A percentile compares a stretch with the other conserved stretches of the same genome.
Conservation (phyloP, 1,140 invertebrate genomes). For the Sinonovacula constricta region DNA sequence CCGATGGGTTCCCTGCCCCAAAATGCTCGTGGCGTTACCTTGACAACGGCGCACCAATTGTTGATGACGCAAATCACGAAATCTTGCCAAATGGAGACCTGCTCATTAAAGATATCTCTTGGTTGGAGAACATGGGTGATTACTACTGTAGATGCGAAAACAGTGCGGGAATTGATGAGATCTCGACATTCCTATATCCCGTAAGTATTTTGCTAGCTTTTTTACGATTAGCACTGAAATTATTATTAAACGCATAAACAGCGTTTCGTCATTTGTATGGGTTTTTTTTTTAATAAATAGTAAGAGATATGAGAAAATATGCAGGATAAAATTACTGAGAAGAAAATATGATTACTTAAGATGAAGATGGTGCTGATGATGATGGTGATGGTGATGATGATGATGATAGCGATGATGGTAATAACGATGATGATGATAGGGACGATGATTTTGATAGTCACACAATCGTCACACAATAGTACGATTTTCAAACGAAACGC, state of each 20-base stretch:
- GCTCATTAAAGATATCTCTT: constrained; percentile 84
- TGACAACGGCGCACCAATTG: constrained; percentile 51
- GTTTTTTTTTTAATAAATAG: neutral
- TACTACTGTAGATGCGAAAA: constrained; percentile 88
- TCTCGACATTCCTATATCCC: constrained; percentile 88
- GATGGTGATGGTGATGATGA: no score
- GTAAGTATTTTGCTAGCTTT: constrained; percentile 72
- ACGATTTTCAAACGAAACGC: no score
- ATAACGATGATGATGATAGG: no score
- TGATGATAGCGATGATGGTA: no score
- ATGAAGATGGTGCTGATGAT: no score
- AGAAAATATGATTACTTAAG: no score
- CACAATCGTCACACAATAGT: no score
- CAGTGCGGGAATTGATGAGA: constrained; percentile 82
- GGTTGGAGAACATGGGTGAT: constrained; percentile 87
- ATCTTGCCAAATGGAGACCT: constrained; percentile 84
- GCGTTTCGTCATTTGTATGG: neutral
- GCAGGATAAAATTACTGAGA: no score
- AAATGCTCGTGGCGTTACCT: constrained; percentile 83
- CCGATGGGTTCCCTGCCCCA: constrained; percentile 83
- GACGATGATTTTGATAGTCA: no score
- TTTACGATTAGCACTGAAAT: neutral
- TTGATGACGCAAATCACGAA: constrained; percentile 46
- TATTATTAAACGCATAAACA: neutral
- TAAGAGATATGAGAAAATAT: no score